A percentile compares a stretch with the other conserved stretches of the same genome.
Evolutionary conservation across 2,113 vertebrate genomes (phyloP).

Genomic region (Crotalus tigris): DNA sequence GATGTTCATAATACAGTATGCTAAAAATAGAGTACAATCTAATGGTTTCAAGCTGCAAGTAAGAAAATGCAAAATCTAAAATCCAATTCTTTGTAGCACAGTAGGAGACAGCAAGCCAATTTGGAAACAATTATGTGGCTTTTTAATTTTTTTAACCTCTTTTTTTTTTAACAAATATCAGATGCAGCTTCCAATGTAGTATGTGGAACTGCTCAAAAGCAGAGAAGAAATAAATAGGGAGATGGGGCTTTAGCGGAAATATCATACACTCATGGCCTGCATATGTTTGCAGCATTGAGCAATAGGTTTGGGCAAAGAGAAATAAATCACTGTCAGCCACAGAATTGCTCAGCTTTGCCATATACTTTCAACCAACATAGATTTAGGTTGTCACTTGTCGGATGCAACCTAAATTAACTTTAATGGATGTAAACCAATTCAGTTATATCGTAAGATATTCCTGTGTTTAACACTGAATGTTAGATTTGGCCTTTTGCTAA

Average conservation of each 20-base stretch:
- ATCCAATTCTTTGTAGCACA: slow-evolving; percentile 44
- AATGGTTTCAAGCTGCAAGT: slow-evolving; percentile 42
- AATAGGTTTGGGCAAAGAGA: background rate
- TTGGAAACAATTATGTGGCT: background rate
- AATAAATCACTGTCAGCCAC: background rate
- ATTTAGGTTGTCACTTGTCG: background rate
- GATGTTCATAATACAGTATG: background rate
- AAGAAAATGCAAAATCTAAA: slow-evolving; percentile 46
- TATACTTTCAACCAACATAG: background rate
- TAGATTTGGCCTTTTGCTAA: background rate
- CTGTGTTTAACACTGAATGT: background rate
- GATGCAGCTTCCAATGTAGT: background rate
- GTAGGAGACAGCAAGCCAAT: slow-evolving; percentile 39
- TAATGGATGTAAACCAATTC: background rate
- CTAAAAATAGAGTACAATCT: slow-evolving; percentile 34
- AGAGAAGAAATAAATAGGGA: background rate
- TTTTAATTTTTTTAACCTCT: background rate
- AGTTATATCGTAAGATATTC: background rate
- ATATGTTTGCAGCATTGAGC: background rate
- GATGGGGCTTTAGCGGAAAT: background rate
- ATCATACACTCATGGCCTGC: background rate
- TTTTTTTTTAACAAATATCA: background rate
- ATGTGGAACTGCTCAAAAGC: background rate
- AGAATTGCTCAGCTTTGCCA: background rate
- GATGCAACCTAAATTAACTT: background rate